Conservation (phyloP, 2,113 vertebrate species). For the Dolichallabes microphthalmus region DNA sequence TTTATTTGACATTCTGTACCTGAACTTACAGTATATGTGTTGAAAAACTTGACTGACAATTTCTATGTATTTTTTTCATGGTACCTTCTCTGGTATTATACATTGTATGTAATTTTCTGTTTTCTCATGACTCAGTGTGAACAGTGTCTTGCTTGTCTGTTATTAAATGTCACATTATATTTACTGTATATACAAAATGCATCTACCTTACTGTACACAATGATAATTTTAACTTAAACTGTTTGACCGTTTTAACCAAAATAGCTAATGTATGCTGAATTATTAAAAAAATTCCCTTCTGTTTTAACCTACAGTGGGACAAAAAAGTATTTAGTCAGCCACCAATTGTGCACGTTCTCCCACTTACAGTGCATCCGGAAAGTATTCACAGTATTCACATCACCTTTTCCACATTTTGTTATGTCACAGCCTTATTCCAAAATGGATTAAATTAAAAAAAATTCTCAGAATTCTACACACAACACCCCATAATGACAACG, state of each 20-base stretch:
- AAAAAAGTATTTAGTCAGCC: too few species aligned
- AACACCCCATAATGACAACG: too few species aligned
- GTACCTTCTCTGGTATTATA: conserved; percentile 53
- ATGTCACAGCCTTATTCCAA: too few species aligned
- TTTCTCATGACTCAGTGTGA: conserved; percentile 38
- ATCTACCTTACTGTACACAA: background rate
- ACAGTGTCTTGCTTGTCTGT: conserved; percentile 35
- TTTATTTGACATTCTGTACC: background rate
- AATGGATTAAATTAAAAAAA: too few species aligned
- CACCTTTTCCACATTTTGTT: too few species aligned
- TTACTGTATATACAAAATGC: conserved; percentile 2
- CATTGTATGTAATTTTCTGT: conserved; percentile 43
- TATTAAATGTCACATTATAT: conserved; percentile 18
- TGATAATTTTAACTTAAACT: background rate
- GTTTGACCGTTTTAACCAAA: background rate
- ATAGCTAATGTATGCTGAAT: background rate
- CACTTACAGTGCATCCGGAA: too few species aligned
- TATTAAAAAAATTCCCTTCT: background rate
- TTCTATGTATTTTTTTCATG: conserved; percentile 20
- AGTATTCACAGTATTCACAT: too few species aligned
- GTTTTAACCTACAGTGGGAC: background rate
- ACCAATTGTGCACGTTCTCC: too few species aligned
- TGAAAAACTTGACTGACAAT: conserved; percentile 15
- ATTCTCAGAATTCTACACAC: too few species aligned
- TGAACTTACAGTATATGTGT: background rate